These are phyloP conservation scores for Stramonita haemastoma DNA, from an alignment of 2,888 invertebrate species.

Conservation along the genomic window DNA sequence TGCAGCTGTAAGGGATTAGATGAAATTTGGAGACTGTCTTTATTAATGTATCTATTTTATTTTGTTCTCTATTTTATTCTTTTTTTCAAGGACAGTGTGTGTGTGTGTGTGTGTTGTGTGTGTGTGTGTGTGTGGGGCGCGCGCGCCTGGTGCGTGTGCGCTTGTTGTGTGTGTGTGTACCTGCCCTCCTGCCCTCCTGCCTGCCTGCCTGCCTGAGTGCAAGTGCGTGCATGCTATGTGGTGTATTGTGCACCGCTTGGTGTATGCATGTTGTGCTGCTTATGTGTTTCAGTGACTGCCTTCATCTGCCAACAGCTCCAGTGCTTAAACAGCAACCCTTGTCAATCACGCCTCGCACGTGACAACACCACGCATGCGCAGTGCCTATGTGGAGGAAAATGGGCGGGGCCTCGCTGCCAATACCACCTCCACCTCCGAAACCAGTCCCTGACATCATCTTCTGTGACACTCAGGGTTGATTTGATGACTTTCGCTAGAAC, in stretches of 20 bases:
- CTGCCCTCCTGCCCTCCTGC: background rate
- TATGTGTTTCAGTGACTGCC: background rate
- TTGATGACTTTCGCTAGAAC: background rate
- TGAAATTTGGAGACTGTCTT: too few species aligned
- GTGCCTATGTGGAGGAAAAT: conserved; percentile 50
- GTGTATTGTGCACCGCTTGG: conserved; percentile 3
- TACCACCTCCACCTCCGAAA: conserved; percentile 36
- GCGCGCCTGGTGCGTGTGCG: background rate
- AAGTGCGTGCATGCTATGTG: background rate
- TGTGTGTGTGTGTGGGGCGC: background rate
- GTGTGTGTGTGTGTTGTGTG: background rate
- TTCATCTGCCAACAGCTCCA: conserved; percentile 47
- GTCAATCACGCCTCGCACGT: conserved; percentile 41
- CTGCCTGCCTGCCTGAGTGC: background rate
- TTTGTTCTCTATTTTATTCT: too few species aligned
- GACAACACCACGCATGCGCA: conserved; percentile 43
- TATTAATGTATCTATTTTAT: too few species aligned
- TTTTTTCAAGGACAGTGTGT: too few species aligned
- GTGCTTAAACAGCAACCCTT: conserved; percentile 50
- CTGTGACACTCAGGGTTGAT: conserved; percentile 34
- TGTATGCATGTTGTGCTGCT: background rate
- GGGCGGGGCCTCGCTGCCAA: conserved; percentile 49
- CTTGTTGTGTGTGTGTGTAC: background rate
- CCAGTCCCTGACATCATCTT: conserved; percentile 28
- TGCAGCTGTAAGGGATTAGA: too few species aligned